Evolutionary conservation across 2,888 invertebrate species (phyloP).

Genomic region (Morpho helenor): DNA sequence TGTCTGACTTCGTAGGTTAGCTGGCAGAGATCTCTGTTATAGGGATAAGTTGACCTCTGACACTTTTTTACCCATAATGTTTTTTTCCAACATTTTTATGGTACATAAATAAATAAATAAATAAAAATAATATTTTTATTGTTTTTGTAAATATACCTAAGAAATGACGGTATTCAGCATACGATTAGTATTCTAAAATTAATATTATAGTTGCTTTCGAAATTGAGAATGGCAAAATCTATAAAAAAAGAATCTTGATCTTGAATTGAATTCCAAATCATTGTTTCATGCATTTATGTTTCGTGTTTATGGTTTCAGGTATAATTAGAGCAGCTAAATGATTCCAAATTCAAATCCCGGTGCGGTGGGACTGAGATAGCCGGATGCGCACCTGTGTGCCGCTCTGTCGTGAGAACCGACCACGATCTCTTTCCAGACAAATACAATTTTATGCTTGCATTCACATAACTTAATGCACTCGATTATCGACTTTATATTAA

Average conservation of each 20-base stretch:
- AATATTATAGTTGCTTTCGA: too few relatives aligned
- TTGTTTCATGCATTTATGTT: slow-evolving; percentile 38
- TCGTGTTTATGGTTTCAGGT: slow-evolving; percentile 7
- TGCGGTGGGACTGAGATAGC: slow-evolving; percentile 52
- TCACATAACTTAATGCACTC: background rate
- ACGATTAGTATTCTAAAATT: too few relatives aligned
- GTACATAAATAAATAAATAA: too few relatives aligned
- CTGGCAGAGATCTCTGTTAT: too few relatives aligned
- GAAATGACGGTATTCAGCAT: too few relatives aligned
- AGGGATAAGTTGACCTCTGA: too few relatives aligned
- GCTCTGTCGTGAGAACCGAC: slow-evolving; percentile 65
- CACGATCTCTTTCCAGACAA: slow-evolving; percentile 43
- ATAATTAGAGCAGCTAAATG: slow-evolving; percentile 55
- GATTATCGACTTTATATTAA: slow-evolving; percentile 26
- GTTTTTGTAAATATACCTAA: too few relatives aligned
- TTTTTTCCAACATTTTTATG: too few relatives aligned
- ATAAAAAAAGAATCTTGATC: too few relatives aligned
- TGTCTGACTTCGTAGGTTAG: too few relatives aligned
- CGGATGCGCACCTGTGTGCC: slow-evolving; percentile 74
- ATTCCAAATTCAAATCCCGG: slow-evolving; percentile 59
- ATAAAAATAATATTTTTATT: too few relatives aligned
- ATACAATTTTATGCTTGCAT: slow-evolving; percentile 15
- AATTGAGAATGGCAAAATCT: background rate
- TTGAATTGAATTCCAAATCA: slow-evolving; percentile 22
- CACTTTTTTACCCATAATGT: too few relatives aligned